Evolutionary conservation across 2,113 vertebrate genomes (phyloP).

Genomic region (Microtus montanus): DNA sequence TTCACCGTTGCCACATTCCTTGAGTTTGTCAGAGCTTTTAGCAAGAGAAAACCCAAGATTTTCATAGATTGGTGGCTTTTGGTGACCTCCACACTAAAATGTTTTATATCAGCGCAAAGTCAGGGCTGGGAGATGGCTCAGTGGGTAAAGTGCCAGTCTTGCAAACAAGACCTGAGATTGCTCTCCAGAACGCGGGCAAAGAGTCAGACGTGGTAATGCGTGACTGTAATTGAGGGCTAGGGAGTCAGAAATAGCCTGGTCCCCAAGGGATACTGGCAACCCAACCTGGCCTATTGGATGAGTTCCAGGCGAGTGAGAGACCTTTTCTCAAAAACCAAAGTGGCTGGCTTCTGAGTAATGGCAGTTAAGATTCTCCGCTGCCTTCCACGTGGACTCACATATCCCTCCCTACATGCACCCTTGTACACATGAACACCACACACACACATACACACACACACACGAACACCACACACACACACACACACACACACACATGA

Average conservation of each 20-base stretch:
- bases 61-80: background rate
- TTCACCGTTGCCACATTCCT: background rate
- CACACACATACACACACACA: too few species aligned
- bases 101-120: background rate
- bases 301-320: background rate
- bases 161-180: background rate
- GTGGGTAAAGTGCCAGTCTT: background rate
- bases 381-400: background rate
- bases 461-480: background rate
- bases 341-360: background rate
- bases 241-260: too few species aligned
- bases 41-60: background rate
- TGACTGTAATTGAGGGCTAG: background rate
- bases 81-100: background rate
- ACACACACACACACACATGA: background rate
- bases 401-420: background rate
- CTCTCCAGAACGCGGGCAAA: background rate
- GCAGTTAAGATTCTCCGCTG: background rate
- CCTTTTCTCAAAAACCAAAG: background rate
- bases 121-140: background rate
- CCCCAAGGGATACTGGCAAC: background rate
- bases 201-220: background rate
- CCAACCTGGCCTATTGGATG: background rate
- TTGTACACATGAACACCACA: background rate
- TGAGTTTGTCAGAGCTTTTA: slow-evolving; percentile 22